These are phyloP conservation scores for Psilanteris sp. DNA, from an alignment of 1,140 invertebrate species.

Conservation along the genomic window DNA sequence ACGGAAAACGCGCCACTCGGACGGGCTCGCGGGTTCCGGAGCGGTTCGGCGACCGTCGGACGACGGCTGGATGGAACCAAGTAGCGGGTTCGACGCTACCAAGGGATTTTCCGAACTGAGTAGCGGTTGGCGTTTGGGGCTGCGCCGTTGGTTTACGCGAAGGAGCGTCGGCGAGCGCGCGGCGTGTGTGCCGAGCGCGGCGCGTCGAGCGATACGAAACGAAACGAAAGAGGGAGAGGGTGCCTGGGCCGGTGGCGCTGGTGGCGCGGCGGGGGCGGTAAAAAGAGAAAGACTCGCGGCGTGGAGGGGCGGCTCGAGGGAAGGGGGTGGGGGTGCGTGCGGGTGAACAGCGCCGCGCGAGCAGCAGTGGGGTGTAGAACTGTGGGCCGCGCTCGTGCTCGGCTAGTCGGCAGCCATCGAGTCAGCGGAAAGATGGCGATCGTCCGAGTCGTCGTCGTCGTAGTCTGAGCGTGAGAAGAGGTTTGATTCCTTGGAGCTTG, in stretches of 20 bases:
- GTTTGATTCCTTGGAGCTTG: no score
- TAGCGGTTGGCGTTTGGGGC: no score
- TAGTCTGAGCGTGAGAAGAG: no score
- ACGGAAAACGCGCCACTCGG: no score
- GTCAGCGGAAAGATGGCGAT: conserved; percentile 58
- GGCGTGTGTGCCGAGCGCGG: no score
- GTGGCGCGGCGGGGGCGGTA: conserved; percentile 49
- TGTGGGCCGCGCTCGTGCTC: conserved; percentile 13
- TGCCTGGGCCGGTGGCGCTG: conserved; percentile 10
- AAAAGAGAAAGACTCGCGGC: conserved; percentile 51
- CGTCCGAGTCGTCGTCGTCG: conserved; percentile 55
- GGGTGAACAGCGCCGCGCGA: conserved; percentile 31
- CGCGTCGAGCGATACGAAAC: conserved; percentile 15
- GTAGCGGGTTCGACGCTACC: no score
- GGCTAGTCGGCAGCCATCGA: conserved; percentile 39
- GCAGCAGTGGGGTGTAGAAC: conserved; percentile 47
- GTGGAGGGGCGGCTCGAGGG: conserved; percentile 23
- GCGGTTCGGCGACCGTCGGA: no score
- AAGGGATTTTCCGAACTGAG: no score
- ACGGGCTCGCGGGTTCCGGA: no score
- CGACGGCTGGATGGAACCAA: no score
- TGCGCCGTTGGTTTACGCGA: no score
- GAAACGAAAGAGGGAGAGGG: conserved; percentile 50
- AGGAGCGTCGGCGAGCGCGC: no score
- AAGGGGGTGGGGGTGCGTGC: conserved; percentile 33